Conservation (phyloP, 2,888 invertebrate genomes). For the Xanthorhoe spadicearia region DNA sequence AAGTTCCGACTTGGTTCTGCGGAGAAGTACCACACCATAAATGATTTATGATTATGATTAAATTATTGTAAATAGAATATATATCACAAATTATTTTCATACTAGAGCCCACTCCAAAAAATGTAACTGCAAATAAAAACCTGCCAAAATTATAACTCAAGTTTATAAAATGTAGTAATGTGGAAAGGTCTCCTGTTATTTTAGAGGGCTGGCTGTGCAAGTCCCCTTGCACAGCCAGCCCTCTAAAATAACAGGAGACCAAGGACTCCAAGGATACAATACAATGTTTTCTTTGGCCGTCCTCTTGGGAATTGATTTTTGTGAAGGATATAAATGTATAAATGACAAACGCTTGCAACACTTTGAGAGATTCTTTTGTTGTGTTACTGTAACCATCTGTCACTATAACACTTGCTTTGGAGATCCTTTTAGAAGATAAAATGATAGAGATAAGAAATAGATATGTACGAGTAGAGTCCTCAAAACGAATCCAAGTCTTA, state of each 20-base stretch:
- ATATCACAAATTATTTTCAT: too few species aligned
- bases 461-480: too few species aligned
- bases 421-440: not conserved
- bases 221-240: not conserved
- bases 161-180: not conserved
- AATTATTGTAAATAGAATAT: too few species aligned
- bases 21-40: too few species aligned
- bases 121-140: too few species aligned
- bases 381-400: too few species aligned
- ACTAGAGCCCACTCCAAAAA: too few species aligned
- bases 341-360: not conserved
- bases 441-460: too few species aligned
- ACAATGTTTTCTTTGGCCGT: not conserved
- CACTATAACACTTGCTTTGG: not conserved
- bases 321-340: not conserved
- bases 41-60: too few species aligned
- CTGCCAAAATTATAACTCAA: not conserved
- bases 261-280: not conserved
- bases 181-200: not conserved
- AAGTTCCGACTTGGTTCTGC: too few species aligned
- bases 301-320: not conserved
- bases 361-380: not conserved
- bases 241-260: not conserved
- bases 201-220: not conserved
- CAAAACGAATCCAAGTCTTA: too few species aligned